Percentiles rank a stretch among this genome's conserved stretches.
phyloP scores from a whole-genome alignment of 2,888 invertebrate species.

The Agonopterix heracliana region DNA sequence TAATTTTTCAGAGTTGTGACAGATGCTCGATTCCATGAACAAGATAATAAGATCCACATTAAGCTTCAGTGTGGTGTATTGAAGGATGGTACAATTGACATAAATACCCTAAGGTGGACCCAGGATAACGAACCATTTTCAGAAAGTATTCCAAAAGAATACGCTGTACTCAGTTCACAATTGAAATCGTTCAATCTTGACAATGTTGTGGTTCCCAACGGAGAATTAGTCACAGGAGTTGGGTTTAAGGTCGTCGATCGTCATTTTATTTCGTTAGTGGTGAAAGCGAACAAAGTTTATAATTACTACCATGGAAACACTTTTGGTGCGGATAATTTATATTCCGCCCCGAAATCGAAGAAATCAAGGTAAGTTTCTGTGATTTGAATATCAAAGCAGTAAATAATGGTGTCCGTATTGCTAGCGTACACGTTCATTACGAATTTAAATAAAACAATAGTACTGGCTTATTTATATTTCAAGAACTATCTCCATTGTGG shows the following conservation, averaged over 20 bases:
- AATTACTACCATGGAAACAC: neutral
- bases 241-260: neutral
- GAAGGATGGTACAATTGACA: neutral
- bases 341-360: neutral
- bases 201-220: neutral
- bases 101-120: neutral
- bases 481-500: no score
- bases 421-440: no score
- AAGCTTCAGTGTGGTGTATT: neutral
- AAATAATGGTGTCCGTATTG: no score
- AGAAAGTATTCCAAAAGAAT: neutral
- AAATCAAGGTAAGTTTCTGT: neutral
- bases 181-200: neutral
- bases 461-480: no score
- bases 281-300: neutral
- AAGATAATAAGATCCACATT: neutral
- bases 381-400: no score
- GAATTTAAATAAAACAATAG: no score
- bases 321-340: neutral
- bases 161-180: neutral
- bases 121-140: neutral
- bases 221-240: neutral
- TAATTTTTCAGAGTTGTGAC: neutral
- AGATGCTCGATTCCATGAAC: neutral
- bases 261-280: neutral